phyloP scores from a whole-genome alignment of 1,140 invertebrate species.

The Arctopsyche grandis region DNA sequence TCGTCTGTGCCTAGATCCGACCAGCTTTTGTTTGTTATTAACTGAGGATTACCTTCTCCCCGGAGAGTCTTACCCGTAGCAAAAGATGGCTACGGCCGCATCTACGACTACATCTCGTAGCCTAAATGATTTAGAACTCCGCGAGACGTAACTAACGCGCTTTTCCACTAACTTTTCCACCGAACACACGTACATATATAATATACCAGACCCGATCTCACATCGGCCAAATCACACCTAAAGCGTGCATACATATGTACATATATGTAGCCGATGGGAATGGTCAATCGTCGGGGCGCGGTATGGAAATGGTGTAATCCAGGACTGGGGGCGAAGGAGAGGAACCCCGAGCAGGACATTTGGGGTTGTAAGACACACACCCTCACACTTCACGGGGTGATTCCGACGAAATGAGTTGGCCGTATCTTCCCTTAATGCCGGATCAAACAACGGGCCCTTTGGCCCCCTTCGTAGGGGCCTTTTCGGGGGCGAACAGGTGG shows the following conservation, averaged over 20 bases:
- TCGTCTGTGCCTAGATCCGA: conserved; percentile 33
- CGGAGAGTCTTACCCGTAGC: conserved; percentile 38
- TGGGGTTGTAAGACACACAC: conserved; percentile 36
- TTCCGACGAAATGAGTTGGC: conserved; percentile 46
- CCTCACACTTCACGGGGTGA: conserved; percentile 47
- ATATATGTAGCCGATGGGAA: neutral
- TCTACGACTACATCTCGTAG: conserved; percentile 33
- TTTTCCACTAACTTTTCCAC: conserved; percentile 20
- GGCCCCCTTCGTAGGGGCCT: conserved; percentile 11
- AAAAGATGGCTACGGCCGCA: conserved; percentile 36
- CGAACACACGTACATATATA: no score
- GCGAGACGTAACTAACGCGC: conserved; percentile 31
- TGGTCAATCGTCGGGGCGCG: neutral
- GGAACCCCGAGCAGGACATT: neutral
- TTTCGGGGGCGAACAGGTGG: conserved; percentile 17
- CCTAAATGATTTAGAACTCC: conserved; percentile 52
- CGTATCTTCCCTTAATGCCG: conserved; percentile 50
- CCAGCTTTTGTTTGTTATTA: conserved; percentile 54
- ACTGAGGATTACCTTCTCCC: conserved; percentile 54
- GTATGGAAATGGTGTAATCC: conserved; percentile 1
- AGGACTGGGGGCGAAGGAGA: neutral
- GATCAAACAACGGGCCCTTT: conserved; percentile 44
- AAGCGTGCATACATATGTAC: no score
- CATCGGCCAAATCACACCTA: no score
- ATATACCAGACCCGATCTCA: no score